A percentile compares a stretch with the other conserved stretches of the same genome.
These are phyloP conservation scores for Lagopus leucura DNA, from an alignment of 2,113 vertebrate species.

Conservation along the genomic window DNA sequence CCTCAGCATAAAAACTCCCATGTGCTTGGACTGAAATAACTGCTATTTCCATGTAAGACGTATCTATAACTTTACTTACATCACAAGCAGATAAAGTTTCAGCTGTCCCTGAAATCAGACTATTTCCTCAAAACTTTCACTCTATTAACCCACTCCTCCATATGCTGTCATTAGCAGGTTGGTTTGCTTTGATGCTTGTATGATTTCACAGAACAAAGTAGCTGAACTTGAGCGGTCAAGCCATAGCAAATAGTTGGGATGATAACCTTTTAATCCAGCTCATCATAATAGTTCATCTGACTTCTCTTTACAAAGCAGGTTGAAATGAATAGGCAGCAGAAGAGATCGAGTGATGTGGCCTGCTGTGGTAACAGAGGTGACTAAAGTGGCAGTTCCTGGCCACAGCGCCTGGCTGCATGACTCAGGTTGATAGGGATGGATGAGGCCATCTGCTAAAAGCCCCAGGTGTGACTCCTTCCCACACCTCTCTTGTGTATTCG, in stretches of 20 bases:
- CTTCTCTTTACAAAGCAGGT: background rate
- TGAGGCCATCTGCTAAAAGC: background rate
- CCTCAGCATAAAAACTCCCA: background rate
- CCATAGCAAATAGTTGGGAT: background rate
- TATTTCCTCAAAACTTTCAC: background rate
- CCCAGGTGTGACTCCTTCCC: background rate
- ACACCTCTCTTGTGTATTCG: background rate
- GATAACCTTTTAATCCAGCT: background rate
- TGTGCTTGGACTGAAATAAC: background rate
- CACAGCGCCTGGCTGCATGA: background rate
- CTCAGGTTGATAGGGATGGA: background rate
- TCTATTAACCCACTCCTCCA: background rate
- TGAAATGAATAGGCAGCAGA: background rate
- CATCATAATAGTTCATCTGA: background rate
- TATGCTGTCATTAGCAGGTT: background rate
- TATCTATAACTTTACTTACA: background rate
- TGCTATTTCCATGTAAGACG: background rate
- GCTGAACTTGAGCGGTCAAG: background rate
- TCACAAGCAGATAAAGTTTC: background rate
- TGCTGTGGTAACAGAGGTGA: accelerated
- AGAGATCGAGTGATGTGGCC: background rate
- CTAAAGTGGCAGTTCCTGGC: background rate
- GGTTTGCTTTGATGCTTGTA: background rate
- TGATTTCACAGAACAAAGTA: background rate
- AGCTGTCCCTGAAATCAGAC: background rate